Percentiles rank a stretch among this genome's conserved stretches.
These are phyloP conservation scores for Yponomeuta evonymella DNA, from an alignment of 2,888 invertebrate species.

Conservation along the genomic window DNA sequence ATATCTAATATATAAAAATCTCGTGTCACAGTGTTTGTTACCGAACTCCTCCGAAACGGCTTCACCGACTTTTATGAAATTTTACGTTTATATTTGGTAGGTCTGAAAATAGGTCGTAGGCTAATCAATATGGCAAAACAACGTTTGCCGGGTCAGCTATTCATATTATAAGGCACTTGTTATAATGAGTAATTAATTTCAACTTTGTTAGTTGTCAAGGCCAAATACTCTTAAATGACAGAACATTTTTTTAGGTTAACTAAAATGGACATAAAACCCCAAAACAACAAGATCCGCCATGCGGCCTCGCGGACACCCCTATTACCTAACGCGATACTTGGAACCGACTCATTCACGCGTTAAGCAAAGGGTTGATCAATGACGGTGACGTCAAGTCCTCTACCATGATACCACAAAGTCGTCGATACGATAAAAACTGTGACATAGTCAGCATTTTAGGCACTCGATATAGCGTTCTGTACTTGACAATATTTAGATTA, in stretches of 20 bases:
- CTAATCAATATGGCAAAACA: no score
- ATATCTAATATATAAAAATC: no score
- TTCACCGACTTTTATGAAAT: no score
- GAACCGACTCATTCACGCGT: constrained; percentile 58
- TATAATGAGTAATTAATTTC: no score
- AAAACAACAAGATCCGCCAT: constrained; percentile 48
- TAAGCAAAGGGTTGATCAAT: constrained; percentile 67
- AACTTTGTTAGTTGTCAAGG: no score
- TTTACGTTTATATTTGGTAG: no score
- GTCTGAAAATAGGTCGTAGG: no score
- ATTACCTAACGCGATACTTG: constrained; percentile 59
- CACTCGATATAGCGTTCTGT: neutral
- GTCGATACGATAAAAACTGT: neutral
- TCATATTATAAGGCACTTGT: no score
- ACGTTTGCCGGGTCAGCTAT: no score
- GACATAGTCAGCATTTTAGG: neutral
- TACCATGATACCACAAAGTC: constrained; percentile 38
- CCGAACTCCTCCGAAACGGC: no score
- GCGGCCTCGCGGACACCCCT: constrained; percentile 56
- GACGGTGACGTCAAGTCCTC: constrained; percentile 53
- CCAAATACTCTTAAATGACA: no score
- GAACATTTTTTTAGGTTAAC: neutral
- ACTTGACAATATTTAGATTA: neutral
- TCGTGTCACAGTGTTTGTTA: no score
- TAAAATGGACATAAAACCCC: neutral